These are phyloP conservation scores for Amblyornis subalaris DNA, from an alignment of 2,113 vertebrate genomes.

Conservation along the genomic window DNA sequence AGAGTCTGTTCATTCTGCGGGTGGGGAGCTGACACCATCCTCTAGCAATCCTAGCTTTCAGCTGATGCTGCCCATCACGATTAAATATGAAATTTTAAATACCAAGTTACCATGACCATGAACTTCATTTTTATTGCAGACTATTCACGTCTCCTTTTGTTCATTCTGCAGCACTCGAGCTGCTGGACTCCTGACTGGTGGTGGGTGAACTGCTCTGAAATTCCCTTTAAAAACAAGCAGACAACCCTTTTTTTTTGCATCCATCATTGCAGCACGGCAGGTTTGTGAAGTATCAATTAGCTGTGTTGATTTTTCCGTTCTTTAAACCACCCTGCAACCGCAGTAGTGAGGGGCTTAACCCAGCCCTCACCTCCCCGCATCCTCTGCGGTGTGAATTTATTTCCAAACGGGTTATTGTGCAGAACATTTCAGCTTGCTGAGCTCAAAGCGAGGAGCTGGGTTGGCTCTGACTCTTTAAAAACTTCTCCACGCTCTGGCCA, in stretches of 20 bases:
- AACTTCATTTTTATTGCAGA: neutral
- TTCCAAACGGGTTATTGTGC: neutral
- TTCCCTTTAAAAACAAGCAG: neutral
- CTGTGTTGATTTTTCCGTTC: neutral
- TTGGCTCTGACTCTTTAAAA: neutral
- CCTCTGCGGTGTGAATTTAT: neutral
- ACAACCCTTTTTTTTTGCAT: neutral
- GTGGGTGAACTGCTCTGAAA: neutral
- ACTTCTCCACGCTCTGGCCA: neutral
- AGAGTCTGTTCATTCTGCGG: neutral
- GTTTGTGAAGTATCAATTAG: conserved; percentile 29
- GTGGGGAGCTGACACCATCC: neutral
- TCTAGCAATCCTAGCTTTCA: neutral
- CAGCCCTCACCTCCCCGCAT: neutral
- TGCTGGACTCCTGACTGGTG: neutral
- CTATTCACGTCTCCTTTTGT: neutral
- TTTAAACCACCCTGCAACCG: neutral
- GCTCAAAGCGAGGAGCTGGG: neutral
- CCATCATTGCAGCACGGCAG: neutral
- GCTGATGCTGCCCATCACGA: neutral
- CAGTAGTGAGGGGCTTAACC: neutral
- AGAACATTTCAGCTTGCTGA: neutral
- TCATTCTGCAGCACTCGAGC: neutral
- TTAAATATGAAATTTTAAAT: neutral
- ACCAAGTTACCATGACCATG: neutral